Evolutionary conservation across 2,888 invertebrate genomes (phyloP).

Genomic region (Oxyscelio sp.): DNA sequence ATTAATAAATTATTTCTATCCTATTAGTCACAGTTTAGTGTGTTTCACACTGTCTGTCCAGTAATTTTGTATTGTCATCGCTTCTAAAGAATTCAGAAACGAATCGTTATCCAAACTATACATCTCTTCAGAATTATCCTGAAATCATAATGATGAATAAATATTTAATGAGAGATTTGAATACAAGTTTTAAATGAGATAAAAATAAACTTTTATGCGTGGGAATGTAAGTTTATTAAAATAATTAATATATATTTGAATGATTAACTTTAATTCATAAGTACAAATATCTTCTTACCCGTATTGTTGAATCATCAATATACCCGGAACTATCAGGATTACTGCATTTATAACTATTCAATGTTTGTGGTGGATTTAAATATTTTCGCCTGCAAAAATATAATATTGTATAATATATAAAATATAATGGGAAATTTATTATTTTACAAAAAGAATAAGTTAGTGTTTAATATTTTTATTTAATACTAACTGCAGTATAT

Average conservation of each 20-base stretch:
- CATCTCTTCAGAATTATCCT: slow-evolving; percentile 98
- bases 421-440: too few species aligned
- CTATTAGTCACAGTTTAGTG: slow-evolving; percentile 92
- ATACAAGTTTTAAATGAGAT: too few species aligned
- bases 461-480: too few species aligned
- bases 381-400: slow-evolving; percentile 90
- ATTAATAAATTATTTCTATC: slow-evolving; percentile 21
- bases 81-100: slow-evolving; percentile 97
- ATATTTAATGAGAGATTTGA: too few species aligned
- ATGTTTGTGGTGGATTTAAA: slow-evolving; percentile 94
- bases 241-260: neutral
- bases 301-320: slow-evolving; percentile 95
- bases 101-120: slow-evolving; percentile 98
- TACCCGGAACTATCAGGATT: slow-evolving; percentile 96
- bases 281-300: slow-evolving; percentile 90
- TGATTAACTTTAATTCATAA: neutral
- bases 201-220: too few species aligned
- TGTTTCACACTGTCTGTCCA: slow-evolving; percentile 97
- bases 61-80: slow-evolving; percentile 98
- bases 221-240: too few species aligned
- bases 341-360: slow-evolving; percentile 93
- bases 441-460: too few species aligned
- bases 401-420: too few species aligned
- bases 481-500: too few species aligned
- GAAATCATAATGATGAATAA: too few species aligned